Base-by-base conservation (phyloP, 2,113 vertebrate genomes). In the Channa maculata region DNA sequence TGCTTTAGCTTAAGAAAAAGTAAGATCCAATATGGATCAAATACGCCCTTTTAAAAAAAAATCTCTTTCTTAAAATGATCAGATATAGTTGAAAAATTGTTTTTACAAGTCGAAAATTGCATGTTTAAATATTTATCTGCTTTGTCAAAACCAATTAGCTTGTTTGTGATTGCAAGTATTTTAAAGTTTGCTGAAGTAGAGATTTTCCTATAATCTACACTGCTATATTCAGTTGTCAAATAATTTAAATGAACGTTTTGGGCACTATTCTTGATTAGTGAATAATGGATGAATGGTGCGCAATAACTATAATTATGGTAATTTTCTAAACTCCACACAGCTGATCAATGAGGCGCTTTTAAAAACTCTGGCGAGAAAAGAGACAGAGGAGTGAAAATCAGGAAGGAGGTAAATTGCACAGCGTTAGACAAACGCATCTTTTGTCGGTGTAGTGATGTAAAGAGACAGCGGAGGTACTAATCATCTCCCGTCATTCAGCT, bases 301-400 rank as follows among this genome's bases (percentile, higher is more conserved):
- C 65, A 65, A 77, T 77, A 79, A 79, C 71, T 82, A 78, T 81
- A 68, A 92, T 86, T 71, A 89, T 34, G 3, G 39, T 75, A 34
- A 82, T 83, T 82, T 80, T 64, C 70, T n/a, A 79, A 86, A 85
- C 41, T 58, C 68, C 54, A 77, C 60, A 60, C 44, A 78, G 84
- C 62, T 77, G 78, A 86, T 84, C 71, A 84, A 77, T 70, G 71
- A 79, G 58, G 66, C 4, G 36, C 71, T 65, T 76, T 24, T 12
- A 14, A 79, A 78, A 78, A 52, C 5, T 12, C n/a, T 4, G 5
- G 67, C 37, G 6, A 49, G 50, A 78, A 57, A 50, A 65, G 43
- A 74, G 24, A 49, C 45, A 46, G 62, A 2, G 33, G 76, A 51
- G 55, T 0, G 50, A 44, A 58, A 70, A 89, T 73, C 67, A 61